phyloP scores from a whole-genome alignment of 2,888 invertebrate species.

The Argyresthia albistria region DNA sequence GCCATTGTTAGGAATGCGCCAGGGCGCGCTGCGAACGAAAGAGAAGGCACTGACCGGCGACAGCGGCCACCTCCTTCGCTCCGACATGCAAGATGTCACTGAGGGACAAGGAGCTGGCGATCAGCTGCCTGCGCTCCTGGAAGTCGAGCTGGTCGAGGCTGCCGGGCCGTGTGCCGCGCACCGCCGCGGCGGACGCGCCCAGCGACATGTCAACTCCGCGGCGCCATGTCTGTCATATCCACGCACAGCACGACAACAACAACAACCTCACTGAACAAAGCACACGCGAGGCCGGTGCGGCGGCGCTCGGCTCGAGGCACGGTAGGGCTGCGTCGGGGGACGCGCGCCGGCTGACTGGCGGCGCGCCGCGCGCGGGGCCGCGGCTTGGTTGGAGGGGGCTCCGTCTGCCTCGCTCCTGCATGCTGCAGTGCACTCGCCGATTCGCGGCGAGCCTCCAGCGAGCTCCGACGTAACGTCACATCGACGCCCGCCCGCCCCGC shows the following conservation, averaged over 20 bases:
- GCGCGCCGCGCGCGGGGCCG: conserved; percentile 23
- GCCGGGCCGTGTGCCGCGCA: conserved; percentile 77
- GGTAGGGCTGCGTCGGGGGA: conserved; percentile 59
- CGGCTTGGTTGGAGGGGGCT: conserved; percentile 57
- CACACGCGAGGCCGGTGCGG: conserved; percentile 44
- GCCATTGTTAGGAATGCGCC: conserved; percentile 51
- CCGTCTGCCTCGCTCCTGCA: conserved; percentile 37
- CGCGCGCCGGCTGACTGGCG: conserved; percentile 62
- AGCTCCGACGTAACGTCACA: neutral
- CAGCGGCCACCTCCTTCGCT: conserved; percentile 70
- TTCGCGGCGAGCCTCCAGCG: conserved; percentile 1
- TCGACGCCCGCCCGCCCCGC: conserved; percentile 19
- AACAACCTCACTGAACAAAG: conserved; percentile 42
- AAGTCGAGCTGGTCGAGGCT: conserved; percentile 92
- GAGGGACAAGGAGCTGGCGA: conserved; percentile 88
- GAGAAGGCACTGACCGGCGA: conserved; percentile 49
- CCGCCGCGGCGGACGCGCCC: conserved; percentile 66
- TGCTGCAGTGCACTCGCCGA: conserved; percentile 46
- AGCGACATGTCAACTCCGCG: conserved; percentile 69
- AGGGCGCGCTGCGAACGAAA: conserved; percentile 27
- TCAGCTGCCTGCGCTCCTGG: conserved; percentile 91
- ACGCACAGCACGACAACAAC: conserved; percentile 41
- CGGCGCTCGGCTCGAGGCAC: conserved; percentile 21
- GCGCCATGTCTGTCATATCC: conserved; percentile 52
- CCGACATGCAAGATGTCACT: conserved; percentile 88